These are phyloP conservation scores for Agrilus mali DNA, from an alignment of 2,888 invertebrate species.

Conservation along the genomic window DNA sequence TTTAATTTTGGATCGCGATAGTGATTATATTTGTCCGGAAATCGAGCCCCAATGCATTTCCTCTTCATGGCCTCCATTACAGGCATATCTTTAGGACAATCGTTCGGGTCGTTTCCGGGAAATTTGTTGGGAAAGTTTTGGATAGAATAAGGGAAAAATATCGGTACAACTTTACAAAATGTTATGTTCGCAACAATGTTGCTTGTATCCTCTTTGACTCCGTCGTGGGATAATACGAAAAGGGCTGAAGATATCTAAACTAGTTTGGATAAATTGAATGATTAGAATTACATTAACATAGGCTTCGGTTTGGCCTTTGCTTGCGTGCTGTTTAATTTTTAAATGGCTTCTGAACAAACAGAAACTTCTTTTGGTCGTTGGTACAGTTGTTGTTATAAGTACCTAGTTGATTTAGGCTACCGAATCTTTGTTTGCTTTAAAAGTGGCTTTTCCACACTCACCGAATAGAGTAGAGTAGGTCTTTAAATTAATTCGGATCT, in stretches of 20 bases:
- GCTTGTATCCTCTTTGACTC: constrained; percentile 40
- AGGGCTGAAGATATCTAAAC: constrained; percentile 39
- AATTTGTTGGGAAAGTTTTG: constrained; percentile 44
- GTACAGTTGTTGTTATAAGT: no score
- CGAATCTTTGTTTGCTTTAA: no score
- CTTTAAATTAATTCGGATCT: no score
- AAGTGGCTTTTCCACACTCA: no score
- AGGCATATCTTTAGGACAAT: constrained; percentile 37
- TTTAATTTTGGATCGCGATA: constrained; percentile 40
- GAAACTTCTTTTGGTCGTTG: no score
- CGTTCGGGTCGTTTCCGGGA: constrained; percentile 42
- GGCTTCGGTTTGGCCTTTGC: no score
- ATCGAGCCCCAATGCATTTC: constrained; percentile 40
- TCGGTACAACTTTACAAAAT: constrained; percentile 47
- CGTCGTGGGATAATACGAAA: constrained; percentile 48
- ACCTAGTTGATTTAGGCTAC: no score
- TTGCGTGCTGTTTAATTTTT: no score
- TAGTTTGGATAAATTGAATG: constrained; percentile 30
- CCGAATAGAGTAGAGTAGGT: no score
- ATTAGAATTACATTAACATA: no score
- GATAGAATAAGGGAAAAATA: constrained; percentile 47
- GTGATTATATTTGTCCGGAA: constrained; percentile 48
- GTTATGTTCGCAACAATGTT: constrained; percentile 38
- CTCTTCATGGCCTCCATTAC: constrained; percentile 26
- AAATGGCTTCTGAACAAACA: no score